Conservation (phyloP, 2,888 invertebrate species). For the Tryphoninae sp. region DNA sequence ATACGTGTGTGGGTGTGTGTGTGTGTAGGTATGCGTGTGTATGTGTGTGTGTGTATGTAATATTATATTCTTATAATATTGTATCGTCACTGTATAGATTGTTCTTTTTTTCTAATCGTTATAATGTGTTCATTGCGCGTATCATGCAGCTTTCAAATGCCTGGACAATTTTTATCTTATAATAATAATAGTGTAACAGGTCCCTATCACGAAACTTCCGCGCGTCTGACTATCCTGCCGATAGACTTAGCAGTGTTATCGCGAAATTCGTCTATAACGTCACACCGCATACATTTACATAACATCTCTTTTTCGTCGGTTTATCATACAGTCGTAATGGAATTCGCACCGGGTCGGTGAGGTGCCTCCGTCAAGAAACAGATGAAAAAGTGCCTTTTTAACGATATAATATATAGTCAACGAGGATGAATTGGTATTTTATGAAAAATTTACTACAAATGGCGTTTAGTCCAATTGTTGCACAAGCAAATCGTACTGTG, state of each 20-base stretch:
- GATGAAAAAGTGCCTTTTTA: conserved; percentile 52
- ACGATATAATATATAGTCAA: conserved; percentile 32
- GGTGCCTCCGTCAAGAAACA: neutral
- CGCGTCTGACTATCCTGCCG: conserved; percentile 1
- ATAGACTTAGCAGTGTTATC: conserved; percentile 44
- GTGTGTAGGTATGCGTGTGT: conserved; percentile 66
- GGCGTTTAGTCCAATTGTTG: conserved; percentile 49
- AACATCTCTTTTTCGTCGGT: conserved; percentile 29
- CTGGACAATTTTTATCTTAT: conserved; percentile 65
- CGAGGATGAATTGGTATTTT: conserved; percentile 40
- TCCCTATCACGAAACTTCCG: neutral
- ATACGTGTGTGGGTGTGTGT: conserved; percentile 67
- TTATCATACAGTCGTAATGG: conserved; percentile 1
- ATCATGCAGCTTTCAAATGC: conserved; percentile 69
- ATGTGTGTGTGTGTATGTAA: conserved; percentile 9
- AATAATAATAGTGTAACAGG: conserved; percentile 8
- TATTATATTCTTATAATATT: conserved; percentile 56
- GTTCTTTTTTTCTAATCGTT: conserved; percentile 71
- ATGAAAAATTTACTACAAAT: conserved; percentile 32
- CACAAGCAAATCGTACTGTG: conserved; percentile 33
- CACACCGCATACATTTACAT: conserved; percentile 41
- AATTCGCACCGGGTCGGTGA: conserved; percentile 12
- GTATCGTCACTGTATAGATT: conserved; percentile 66
- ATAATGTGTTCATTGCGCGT: conserved; percentile 76
- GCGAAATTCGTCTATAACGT: conserved; percentile 24